Base-by-base conservation (phyloP, 2,797 vertebrate genomes). In the Pelobates cultripes region DNA sequence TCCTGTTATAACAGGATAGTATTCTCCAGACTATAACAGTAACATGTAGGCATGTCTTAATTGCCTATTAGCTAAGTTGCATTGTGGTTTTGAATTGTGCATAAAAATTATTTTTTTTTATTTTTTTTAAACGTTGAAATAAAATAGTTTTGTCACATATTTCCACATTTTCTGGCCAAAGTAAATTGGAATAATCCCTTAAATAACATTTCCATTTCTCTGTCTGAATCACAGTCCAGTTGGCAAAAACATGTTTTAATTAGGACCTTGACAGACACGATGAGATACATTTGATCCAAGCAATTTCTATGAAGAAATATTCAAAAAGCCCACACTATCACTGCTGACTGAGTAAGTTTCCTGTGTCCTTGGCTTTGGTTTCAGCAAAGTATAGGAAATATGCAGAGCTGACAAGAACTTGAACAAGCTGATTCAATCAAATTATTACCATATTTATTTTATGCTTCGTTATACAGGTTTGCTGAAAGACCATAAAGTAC, bases 391-490 rank as follows among this genome's bases (percentile, higher is more conserved):
- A 78, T 3, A 43, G 41, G 41, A 68, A 82, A 77, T 82, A 67
- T 72, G 75, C 80, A 82, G 75, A 44, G 15, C 60, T 77, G 61
- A 73, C 45, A 42, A 73, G 67, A 81, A 81, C 47, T 9, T 69
- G 70, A 75, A 70, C 15, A 69, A 79, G 81, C 76, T 83, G 81
- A 75, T 79, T 83, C 76, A 83, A 78, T 75, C n/a, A 75, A 69
- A 71, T 75, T 75, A 74, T 75, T 69, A 66, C 53, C 66, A 76
- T 12, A 13, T 67, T 81, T 66, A n/a, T 67, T 81, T 66, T 70
- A 63, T 74, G 61, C 53, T 73, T 73, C 43, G 70, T 53, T 61
- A 45, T 69, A 73, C 63, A 55, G 51, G 47, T 69, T 15, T 69
- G 81, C 51, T 68, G 14, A 81, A 57, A 47, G 17, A n/a, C 66